Base-by-base conservation (phyloP, 2,113 vertebrate genomes). In the Neodontobutis hainanensis region DNA sequence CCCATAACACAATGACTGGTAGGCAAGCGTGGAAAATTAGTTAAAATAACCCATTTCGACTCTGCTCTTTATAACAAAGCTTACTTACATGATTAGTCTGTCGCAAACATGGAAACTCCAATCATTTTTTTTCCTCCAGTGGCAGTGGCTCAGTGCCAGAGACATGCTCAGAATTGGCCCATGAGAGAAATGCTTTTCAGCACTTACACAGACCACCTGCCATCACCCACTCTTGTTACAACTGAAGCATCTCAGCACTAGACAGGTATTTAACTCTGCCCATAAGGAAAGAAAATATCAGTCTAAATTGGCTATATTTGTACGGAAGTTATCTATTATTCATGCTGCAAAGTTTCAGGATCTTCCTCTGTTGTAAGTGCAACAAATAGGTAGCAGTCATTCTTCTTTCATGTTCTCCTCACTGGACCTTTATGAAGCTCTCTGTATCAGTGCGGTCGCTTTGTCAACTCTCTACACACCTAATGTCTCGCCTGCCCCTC, bases 11-110 rank as follows among this genome's bases (percentile, higher is more conserved):
- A 70, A 66, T 52, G 44, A 80, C 34, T 62, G 47, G 65, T 19
- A 66, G 70, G 58, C 63, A 70, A 76, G 73, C 69, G 16, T 87
- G 79, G 63, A 87, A 78, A 87, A 90, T 89, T 46, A 75, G 70
- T 80, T 6, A 46, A 84, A 87, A 88, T 85, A 87, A 89, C 82
- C 70, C 77, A 61, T 84, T 88, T 89, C 82, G 75, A 83, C 43
- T 74, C 65, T 75, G 49, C 56, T 67, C 67, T 72, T 73, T 68
- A 63, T 77, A 81, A 72, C 76, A 85, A 82, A 84, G 82, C 87
- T 82, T 51, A 63, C 69, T 72, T 81, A 81, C 68, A 73, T 75
- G 87, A 83, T 86, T 81, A 88, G 66, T 51, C 56, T 76, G 78
- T 80, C 65, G 34, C 77, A 68, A 88, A 73, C 84, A 84, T 59